Base-by-base conservation (phyloP, 2,113 vertebrate genomes). In the Clarias gariepinus region DNA sequence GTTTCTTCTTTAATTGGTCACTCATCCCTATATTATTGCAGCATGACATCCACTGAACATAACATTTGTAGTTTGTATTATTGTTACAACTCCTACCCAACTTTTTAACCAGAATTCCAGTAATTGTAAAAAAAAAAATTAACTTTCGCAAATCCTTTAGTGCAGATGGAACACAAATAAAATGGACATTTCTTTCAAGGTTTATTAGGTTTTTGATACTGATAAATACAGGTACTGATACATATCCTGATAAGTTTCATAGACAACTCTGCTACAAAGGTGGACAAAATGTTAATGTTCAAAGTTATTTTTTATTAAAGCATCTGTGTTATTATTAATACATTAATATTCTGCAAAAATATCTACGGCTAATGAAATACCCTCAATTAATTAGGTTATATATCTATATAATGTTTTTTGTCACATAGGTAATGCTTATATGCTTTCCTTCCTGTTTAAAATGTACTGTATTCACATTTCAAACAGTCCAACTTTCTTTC, bases 201-300 rank as follows among this genome's bases (percentile, higher is more conserved):
- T 89, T 84, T 86, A 83, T 80, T 87, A 90, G 90, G 88, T 81
- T 90, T 68, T 53, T 86, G 47, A 47, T 47, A 47, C 47, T 80
- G 90, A 94, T 94, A 88, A 90, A 92, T 93, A 90, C 89, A 84
- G 89, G 91, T 92, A 86, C 77, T 73, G 63, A 90, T 91, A 89
- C 47, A 47, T 0, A 47, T 47, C 47, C 47, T 47, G 47, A 91
- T 90, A 90, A 92, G 94, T 92, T 30, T 87, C 68, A 91, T 71
- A 88, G 33, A 89, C 90, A 86, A 83, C 76, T 85, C 64, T 33
- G 73, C 85, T 93, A 94, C 61, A 94, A 94, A 95, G 93, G 74
- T 55, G 91, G 85, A 94, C 94, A 90, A 94, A 94, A 94, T 88
- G 88, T 89, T 82, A 85, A 83, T 92, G 88, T 85, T 92, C 91